phyloP scores from a whole-genome alignment of 2,113 vertebrate species.

The Stictonetta naevosa region DNA sequence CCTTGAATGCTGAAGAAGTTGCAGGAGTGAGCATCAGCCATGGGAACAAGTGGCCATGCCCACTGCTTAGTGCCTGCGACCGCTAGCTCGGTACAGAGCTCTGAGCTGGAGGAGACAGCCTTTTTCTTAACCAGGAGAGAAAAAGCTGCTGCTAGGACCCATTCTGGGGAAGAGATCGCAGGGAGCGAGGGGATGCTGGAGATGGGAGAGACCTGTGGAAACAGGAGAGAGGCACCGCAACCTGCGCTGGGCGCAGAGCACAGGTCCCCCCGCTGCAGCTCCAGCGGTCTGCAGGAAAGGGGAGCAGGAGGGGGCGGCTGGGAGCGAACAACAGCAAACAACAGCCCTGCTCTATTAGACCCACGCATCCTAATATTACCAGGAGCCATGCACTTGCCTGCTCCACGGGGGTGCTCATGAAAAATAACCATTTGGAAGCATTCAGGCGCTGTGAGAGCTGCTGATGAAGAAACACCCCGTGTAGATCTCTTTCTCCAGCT shows the following conservation, averaged over 20 bases:
- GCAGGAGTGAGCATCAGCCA: fast-evolving
- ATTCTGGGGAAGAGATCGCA: neutral
- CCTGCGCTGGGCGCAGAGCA: fast-evolving
- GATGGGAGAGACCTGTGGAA: neutral
- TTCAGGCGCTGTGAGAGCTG: fast-evolving
- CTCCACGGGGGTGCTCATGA: neutral
- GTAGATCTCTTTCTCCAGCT: neutral
- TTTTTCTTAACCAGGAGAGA: neutral
- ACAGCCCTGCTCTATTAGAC: neutral
- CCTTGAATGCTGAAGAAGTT: neutral
- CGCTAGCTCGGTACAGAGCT: neutral
- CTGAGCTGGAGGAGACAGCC: neutral
- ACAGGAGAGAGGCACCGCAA: too few species aligned
- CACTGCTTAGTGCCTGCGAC: neutral
- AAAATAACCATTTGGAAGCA: neutral
- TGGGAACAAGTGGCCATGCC: too few species aligned
- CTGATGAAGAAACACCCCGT: neutral
- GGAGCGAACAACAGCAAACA: neutral
- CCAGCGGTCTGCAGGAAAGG: neutral
- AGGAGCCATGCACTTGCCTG: neutral
- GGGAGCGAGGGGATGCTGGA: neutral
- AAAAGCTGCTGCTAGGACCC: neutral
- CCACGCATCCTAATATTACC: neutral
- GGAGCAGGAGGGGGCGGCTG: too few species aligned
- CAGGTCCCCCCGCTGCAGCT: neutral